A percentile compares a stretch with the other conserved stretches of the same genome.
phyloP scores from a whole-genome alignment of 2,113 vertebrate species.

The Salvelinus fontinalis region DNA sequence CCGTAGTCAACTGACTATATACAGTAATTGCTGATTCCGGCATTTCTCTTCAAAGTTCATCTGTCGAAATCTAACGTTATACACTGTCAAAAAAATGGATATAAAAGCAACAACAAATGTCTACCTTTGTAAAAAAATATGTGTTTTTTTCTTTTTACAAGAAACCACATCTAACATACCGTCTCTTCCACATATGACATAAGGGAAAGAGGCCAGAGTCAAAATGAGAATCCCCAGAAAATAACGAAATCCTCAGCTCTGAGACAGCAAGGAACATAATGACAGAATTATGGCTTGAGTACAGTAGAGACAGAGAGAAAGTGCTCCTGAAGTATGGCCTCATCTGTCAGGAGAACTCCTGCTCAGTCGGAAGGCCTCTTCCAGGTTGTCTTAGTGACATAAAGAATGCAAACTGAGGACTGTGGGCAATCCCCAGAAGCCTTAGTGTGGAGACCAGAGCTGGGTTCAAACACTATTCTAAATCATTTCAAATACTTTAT shows the following conservation, averaged over 20 bases:
- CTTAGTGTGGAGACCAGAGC: too few species aligned
- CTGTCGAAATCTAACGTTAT: too few species aligned
- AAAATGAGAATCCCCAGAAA: not conserved
- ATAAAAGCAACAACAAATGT: too few species aligned
- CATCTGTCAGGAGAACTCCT: not conserved
- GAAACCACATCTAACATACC: not conserved
- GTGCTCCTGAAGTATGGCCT: not conserved
- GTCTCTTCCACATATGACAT: not conserved
- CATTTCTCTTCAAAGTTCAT: not conserved
- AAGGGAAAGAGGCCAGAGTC: not conserved
- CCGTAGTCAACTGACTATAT: not conserved
- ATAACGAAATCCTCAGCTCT: not conserved
- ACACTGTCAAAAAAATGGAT: not conserved
- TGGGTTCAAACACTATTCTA: too few species aligned
- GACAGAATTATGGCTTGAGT: not conserved
- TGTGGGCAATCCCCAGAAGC: too few species aligned
- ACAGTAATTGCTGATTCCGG: not conserved
- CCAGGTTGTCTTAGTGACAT: not conserved
- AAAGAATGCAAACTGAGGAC: too few species aligned
- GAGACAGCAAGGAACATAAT: not conserved
- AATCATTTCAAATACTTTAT: too few species aligned
- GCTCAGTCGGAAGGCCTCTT: not conserved
- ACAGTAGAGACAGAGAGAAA: not conserved
- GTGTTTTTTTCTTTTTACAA: not conserved
- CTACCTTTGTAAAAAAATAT: not conserved